Base-by-base conservation (phyloP, 1,140 invertebrate genomes). In the Yoshiicerus persimilis region DNA sequence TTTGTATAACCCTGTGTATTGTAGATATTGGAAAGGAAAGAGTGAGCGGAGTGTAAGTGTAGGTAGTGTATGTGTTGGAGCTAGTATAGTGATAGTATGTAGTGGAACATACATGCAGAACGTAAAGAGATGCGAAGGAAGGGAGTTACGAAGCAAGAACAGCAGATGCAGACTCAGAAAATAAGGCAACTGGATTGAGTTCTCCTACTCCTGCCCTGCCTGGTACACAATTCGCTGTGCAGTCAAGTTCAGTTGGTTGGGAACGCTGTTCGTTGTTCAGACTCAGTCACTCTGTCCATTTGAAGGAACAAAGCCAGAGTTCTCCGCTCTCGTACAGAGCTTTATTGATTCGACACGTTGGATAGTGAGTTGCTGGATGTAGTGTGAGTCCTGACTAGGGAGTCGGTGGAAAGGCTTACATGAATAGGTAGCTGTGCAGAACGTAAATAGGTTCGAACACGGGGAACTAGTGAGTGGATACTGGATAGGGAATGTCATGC, bases 301-400 rank as follows among this genome's bases (percentile, higher is more conserved):
- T 56, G 47, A 56, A 56, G 13, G 47, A 38, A 36, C 34, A 9
- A 34, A 80, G 32, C 34, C 32, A 80, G 27, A 70, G 75, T 36
- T 80, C 34, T 80, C 75, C 34, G 32, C 38, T 32, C 75, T 36
- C 16, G 84, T 56, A 39, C 64, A 38, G 3, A 87, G 86, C 66
- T 87, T 87, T 87, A 87, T 87, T 87, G 86, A 87, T 87, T 87
- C 34, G 86, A 87, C 86, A 87, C 86, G 86, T 87, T 87, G 86
- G 66, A 87, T n/a, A 41, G 34, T 34, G 36, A 39, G 85, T 70
- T 38, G 77, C 36, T 36, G 38, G 75, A 32, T 70, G 32, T 30
- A 16, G 77, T 39, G 10, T 38, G 13, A 9, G 32, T 38, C 36
- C 38, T n/a, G 23, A 39, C 6, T 9, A 56, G 47, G 16, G 47